Evolutionary conservation across 2,888 invertebrate species (phyloP).

Genomic region (Pyrrhosoma nymphula): DNA sequence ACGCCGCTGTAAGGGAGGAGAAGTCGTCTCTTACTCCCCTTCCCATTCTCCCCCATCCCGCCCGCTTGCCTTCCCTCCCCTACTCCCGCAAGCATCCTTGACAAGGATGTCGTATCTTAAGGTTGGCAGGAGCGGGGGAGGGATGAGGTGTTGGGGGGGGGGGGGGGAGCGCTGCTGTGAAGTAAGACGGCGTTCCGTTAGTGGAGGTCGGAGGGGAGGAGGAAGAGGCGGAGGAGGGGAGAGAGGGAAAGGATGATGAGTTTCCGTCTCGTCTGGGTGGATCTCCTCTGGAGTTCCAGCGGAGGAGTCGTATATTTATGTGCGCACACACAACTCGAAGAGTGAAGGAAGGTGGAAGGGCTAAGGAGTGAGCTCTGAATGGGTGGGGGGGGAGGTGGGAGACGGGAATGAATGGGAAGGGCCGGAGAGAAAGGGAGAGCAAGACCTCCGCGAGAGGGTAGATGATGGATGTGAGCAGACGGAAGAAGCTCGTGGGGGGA

Average conservation of each 20-base stretch:
- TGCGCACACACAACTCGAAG: not conserved
- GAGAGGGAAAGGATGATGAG: not conserved
- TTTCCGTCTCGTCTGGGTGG: not conserved
- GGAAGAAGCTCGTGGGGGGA: too few species aligned
- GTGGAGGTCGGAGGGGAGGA: not conserved
- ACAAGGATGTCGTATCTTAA: not conserved
- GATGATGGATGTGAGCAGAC: too few species aligned
- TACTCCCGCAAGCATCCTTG: not conserved
- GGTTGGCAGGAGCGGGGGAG: not conserved
- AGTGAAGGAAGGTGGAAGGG: not conserved
- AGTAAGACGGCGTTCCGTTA: not conserved
- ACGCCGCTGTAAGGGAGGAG: not conserved
- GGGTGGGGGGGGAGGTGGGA: too few species aligned
- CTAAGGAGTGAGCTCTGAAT: too few species aligned
- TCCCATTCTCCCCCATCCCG: too few species aligned
- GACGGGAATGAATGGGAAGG: too few species aligned
- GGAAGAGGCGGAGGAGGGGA: too few species aligned
- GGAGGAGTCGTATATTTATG: not conserved
- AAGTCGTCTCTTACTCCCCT: not conserved
- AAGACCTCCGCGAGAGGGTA: too few species aligned
- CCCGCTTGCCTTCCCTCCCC: too few species aligned
- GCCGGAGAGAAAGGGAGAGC: too few species aligned
- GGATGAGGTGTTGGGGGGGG: not conserved
- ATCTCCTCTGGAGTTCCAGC: not conserved
- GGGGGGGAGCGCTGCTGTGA: not conserved